Conservation (phyloP, 2,113 vertebrate species). For the Antechinus stuartii region DNA sequence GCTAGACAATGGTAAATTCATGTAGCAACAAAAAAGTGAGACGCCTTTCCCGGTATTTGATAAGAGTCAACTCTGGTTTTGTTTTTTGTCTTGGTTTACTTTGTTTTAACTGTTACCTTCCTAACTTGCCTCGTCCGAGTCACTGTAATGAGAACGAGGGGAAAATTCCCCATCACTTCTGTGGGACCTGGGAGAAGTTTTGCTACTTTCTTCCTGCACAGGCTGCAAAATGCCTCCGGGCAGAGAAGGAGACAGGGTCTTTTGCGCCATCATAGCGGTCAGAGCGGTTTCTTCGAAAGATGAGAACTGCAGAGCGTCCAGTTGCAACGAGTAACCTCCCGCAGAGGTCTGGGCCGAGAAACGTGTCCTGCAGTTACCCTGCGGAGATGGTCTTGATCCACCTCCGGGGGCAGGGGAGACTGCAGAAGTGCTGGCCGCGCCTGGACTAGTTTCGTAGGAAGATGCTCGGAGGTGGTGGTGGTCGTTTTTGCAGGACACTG, state of each 20-base stretch:
- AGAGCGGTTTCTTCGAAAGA: conserved; percentile 87
- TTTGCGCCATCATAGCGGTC: conserved; percentile 86
- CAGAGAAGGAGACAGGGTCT: conserved; percentile 83
- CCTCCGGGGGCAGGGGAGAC: neutral
- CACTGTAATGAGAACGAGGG: conserved; percentile 96
- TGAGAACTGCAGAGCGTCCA: conserved; percentile 88
- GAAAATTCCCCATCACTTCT: conserved; percentile 98
- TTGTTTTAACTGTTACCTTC: neutral
- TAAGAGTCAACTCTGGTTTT: conserved; percentile 8
- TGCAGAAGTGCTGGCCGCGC: conserved; percentile 1
- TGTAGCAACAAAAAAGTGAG: conserved; percentile 41
- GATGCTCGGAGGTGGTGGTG: conserved; percentile 75
- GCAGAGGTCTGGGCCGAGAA: conserved; percentile 79
- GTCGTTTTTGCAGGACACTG: conserved; percentile 67
- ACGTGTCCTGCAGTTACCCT: conserved; percentile 82
- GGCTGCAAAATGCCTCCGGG: conserved; percentile 79
- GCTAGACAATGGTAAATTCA: conserved; percentile 60
- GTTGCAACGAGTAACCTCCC: conserved; percentile 85
- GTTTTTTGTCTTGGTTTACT: conserved; percentile 42
- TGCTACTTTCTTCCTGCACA: conserved; percentile 84
- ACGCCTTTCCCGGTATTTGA: neutral
- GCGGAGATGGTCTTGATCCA: conserved; percentile 51
- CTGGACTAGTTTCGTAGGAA: conserved; percentile 76
- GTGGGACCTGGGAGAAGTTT: conserved; percentile 92
- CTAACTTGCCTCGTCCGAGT: conserved; percentile 94